Conservation (phyloP, 37 sponge, comb jelly and placozoan genomes). For the Agelas oroides region DNA sequence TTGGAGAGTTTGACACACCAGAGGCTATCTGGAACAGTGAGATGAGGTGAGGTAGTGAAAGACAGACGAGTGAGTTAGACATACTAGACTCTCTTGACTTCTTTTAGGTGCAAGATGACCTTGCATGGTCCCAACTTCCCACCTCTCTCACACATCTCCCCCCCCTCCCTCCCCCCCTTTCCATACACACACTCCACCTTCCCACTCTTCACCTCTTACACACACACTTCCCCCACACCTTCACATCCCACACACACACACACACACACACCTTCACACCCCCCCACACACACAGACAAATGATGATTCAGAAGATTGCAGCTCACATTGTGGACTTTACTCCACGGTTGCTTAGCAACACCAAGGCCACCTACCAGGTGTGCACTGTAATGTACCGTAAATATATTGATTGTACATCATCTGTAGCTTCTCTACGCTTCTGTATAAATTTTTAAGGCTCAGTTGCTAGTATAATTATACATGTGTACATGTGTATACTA, state of each 20-base stretch:
- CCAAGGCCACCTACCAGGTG: constrained; percentile 92
- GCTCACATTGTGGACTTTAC: constrained; percentile 97
- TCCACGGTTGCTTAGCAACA: constrained; percentile 96
- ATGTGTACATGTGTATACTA: neutral
- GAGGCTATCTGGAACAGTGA: constrained; percentile 99
- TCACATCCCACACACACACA: too few relatives aligned
- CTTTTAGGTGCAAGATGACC: too few relatives aligned
- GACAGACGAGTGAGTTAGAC: too few relatives aligned
- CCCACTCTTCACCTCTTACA: too few relatives aligned
- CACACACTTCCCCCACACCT: neutral
- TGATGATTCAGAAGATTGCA: constrained; percentile 99
- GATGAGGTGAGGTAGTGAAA: constrained; percentile 86
- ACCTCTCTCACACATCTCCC: neutral
- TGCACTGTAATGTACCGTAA: neutral
- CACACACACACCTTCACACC: neutral
- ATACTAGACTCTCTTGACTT: too few relatives aligned
- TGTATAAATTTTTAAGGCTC: too few relatives aligned
- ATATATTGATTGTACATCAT: too few relatives aligned
- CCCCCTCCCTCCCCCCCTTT: too few relatives aligned
- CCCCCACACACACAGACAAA: constrained; percentile 3
- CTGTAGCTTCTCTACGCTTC: too few relatives aligned
- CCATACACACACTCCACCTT: neutral
- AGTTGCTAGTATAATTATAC: too few relatives aligned
- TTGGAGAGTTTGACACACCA: constrained; percentile 99
- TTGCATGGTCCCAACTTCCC: too few relatives aligned